These are phyloP conservation scores for Heterotis niloticus DNA, from an alignment of 2,113 vertebrate species.

Conservation along the genomic window DNA sequence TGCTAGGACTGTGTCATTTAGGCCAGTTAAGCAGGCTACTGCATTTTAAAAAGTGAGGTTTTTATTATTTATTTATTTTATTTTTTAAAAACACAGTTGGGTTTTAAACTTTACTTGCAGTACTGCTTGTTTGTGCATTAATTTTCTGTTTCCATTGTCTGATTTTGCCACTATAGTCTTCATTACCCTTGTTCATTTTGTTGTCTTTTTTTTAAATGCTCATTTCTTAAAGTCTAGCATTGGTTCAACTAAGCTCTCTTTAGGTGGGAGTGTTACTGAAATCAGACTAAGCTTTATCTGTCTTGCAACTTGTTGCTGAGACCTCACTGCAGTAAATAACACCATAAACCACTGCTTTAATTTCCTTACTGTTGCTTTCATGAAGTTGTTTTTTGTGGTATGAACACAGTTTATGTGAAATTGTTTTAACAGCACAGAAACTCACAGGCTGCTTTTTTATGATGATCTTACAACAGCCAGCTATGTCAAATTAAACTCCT, in stretches of 20 bases:
- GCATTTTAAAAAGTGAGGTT: neutral
- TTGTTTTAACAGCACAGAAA: too few relatives aligned
- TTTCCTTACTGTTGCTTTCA: slow-evolving; percentile 28
- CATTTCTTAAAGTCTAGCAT: neutral
- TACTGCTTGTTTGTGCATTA: too few relatives aligned
- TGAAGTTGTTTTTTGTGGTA: slow-evolving; percentile 18
- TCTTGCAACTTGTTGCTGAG: neutral
- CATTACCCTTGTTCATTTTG: too few relatives aligned
- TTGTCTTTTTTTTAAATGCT: neutral
- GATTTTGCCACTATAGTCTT: too few relatives aligned
- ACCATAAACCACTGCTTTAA: neutral
- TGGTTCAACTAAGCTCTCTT: neutral
- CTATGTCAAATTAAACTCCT: too few relatives aligned
- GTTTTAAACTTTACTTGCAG: too few relatives aligned
- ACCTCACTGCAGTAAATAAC: slow-evolving; percentile 1
- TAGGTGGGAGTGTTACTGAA: neutral
- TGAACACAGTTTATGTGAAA: neutral
- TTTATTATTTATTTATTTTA: too few relatives aligned
- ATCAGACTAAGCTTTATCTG: neutral
- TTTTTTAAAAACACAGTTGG: neutral
- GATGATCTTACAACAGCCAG: too few relatives aligned
- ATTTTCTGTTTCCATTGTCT: too few relatives aligned
- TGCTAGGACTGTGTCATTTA: neutral
- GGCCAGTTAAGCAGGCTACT: neutral
- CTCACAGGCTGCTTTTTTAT: too few relatives aligned